phyloP scores from a whole-genome alignment of 2,797 vertebrate genomes.

The Syndactyla subalaris region DNA sequence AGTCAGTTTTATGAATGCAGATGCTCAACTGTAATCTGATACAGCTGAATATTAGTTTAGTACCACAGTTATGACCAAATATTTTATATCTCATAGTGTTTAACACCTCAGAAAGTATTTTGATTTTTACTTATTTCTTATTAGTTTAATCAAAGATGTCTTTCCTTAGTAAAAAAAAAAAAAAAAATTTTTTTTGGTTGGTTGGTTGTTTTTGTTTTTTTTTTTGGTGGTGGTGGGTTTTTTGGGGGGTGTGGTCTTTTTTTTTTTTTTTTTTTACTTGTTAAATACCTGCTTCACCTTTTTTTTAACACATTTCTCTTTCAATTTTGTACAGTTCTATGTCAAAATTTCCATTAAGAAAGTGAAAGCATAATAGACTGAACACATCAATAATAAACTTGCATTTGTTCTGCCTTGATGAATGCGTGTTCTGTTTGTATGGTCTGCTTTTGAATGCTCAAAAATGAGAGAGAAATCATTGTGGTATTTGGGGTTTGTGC shows the following conservation, averaged over 20 bases:
- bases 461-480: not conserved
- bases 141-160: not conserved
- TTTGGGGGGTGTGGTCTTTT: not conserved
- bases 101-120: not conserved
- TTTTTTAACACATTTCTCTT: not conserved
- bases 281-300: not conserved
- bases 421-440: not conserved
- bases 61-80: not conserved
- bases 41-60: not conserved
- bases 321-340: not conserved
- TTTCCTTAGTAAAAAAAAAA: not conserved
- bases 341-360: not conserved
- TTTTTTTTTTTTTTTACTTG: not conserved
- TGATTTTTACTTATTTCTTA: not conserved
- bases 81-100: not conserved
- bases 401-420: not conserved
- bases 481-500: no score
- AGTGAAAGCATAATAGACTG: not conserved
- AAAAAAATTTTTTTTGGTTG: no score
- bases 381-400: not conserved
- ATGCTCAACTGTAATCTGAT: not conserved
- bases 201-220: not conserved
- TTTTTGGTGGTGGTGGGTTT: not conserved
- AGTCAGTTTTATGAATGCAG: not conserved
- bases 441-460: not conserved